Conservation (phyloP, 2,113 vertebrate genomes). For the Peromyscus maniculatus region DNA sequence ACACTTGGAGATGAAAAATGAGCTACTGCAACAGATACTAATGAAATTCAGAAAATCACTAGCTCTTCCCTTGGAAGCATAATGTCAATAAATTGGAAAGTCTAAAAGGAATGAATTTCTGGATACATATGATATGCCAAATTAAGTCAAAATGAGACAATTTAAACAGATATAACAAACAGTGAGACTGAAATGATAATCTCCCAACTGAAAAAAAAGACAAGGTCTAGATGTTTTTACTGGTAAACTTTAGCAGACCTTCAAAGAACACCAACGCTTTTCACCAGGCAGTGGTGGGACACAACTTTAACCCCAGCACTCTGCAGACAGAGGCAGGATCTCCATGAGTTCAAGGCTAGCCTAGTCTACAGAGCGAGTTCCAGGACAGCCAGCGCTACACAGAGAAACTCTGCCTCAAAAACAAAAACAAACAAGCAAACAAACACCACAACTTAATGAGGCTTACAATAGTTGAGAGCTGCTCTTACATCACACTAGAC, state of each 20-base stretch:
- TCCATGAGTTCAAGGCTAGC: background rate
- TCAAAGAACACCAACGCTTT: background rate
- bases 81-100: background rate
- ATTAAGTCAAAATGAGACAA: background rate
- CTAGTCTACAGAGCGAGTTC: background rate
- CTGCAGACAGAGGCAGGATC: background rate
- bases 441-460: background rate
- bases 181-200: background rate
- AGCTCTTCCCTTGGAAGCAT: background rate
- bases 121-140: background rate
- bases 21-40: background rate
- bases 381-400: background rate
- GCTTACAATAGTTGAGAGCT: background rate
- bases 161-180: background rate
- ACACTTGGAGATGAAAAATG: background rate
- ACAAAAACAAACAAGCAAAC: background rate
- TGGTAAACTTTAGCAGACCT: background rate
- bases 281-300: background rate
- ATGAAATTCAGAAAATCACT: background rate
- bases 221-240: background rate
- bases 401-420: background rate
- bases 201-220: background rate
- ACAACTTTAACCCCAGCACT: background rate
- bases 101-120: background rate
- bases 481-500: background rate